A percentile compares a stretch with the other conserved stretches of the same genome.
Evolutionary conservation across 2,888 invertebrate genomes (phyloP).

Genomic region (Criorhina ranunculi): DNA sequence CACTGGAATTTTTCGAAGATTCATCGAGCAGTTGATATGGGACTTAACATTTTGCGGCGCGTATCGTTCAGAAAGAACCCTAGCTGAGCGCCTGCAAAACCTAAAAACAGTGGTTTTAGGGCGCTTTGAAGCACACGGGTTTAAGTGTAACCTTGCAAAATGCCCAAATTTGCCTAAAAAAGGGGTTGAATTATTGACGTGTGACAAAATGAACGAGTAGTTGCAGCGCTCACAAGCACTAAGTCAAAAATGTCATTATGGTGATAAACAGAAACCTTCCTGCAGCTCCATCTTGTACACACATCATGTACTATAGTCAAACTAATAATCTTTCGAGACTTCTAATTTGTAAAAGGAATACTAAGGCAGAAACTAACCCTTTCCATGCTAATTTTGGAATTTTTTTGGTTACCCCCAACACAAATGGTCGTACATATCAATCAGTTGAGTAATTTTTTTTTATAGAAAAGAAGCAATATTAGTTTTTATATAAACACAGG

Average conservation of each 20-base stretch:
- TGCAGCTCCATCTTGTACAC: too few species aligned
- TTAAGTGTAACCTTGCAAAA: not conserved
- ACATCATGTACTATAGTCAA: too few species aligned
- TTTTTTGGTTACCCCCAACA: slow-evolving; percentile 14
- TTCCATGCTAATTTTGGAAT: too few species aligned
- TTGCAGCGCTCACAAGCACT: too few species aligned
- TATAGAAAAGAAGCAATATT: slow-evolving; percentile 56
- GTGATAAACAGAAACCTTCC: too few species aligned
- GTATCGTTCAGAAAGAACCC: slow-evolving; percentile 5
- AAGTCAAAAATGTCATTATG: too few species aligned
- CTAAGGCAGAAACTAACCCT: too few species aligned
- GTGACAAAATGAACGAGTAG: too few species aligned
- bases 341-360: too few species aligned
- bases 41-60: slow-evolving; percentile 23
- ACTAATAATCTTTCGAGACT: too few species aligned
- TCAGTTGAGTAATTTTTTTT: slow-evolving; percentile 34
- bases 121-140: not conserved
- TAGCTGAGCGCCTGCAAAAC: slow-evolving; percentile 2
- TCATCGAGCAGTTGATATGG: not conserved
- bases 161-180: slow-evolving; percentile 1
- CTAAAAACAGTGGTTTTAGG: not conserved
- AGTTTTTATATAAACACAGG: slow-evolving; percentile 38
- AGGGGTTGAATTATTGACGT: too few species aligned
- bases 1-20: slow-evolving; percentile 25
- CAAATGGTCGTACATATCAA: slow-evolving; percentile 68